Percentiles rank a stretch among this genome's conserved stretches.
Conservation (phyloP, 2,888 invertebrate species). For the Anaspis maculata region DNA sequence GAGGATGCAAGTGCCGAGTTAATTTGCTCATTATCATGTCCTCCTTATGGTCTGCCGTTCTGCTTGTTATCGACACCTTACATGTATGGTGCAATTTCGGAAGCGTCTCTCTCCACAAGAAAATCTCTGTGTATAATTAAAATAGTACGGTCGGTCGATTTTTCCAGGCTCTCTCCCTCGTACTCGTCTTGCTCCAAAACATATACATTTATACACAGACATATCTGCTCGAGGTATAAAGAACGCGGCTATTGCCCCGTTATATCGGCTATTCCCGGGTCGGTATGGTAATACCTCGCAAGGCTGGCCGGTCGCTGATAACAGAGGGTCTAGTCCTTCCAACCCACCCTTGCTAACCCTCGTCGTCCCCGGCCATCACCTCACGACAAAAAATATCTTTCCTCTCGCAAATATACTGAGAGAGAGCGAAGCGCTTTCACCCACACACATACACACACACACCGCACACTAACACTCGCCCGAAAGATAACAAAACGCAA, state of each 20-base stretch:
- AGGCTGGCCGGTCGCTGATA: constrained; percentile 44
- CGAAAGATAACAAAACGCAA: too few species aligned
- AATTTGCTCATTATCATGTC: too few species aligned
- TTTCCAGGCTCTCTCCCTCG: constrained; percentile 16
- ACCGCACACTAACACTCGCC: too few species aligned
- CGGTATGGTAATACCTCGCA: constrained; percentile 42
- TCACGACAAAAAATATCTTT: constrained; percentile 17
- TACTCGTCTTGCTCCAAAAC: too few species aligned
- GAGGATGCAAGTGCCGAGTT: too few species aligned
- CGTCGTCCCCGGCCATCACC: constrained; percentile 27
- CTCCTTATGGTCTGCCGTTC: too few species aligned
- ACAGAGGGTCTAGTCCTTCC: constrained; percentile 39
- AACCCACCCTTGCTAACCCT: constrained; percentile 17
- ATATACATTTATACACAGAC: too few species aligned
- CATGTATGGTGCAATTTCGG: too few species aligned
- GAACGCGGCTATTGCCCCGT: constrained; percentile 24
- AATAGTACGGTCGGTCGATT: constrained; percentile 23
- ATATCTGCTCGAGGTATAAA: constrained; percentile 20
- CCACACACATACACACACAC: too few species aligned
- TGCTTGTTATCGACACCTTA: too few species aligned
- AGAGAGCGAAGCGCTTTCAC: too few species aligned
- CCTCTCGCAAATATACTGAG: not conserved
- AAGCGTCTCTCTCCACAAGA: too few species aligned
- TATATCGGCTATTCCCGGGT: constrained; percentile 41
- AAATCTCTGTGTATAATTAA: constrained; percentile 21